A percentile compares a stretch with the other conserved stretches of the same genome.
phyloP scores from a whole-genome alignment of 2,888 invertebrate genomes.

The Notodromas monacha region DNA sequence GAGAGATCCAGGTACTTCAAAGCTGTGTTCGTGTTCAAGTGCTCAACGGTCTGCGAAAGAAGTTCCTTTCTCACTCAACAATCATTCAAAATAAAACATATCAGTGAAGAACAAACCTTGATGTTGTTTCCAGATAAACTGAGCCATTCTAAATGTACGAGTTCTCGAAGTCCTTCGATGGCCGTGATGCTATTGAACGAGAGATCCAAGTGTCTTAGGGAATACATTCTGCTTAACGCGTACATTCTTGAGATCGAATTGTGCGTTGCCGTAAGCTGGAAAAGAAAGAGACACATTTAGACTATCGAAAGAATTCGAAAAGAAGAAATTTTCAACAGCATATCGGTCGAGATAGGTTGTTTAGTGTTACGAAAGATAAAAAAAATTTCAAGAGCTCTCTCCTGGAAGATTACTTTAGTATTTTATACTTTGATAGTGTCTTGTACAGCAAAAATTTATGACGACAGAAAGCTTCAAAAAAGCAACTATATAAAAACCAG shows the following conservation, averaged over 20 bases:
- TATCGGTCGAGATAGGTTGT: too few species aligned
- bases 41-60: constrained; percentile 36
- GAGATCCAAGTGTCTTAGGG: constrained; percentile 42
- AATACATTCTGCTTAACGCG: constrained; percentile 42
- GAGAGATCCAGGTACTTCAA: constrained; percentile 56
- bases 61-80: not conserved
- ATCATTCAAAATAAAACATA: constrained; percentile 1
- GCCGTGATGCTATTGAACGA: constrained; percentile 58
- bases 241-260: constrained; percentile 63
- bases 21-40: constrained; percentile 42
- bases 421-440: too few species aligned
- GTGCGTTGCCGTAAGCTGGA: constrained; percentile 45
- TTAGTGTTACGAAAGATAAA: too few species aligned
- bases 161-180: constrained; percentile 58
- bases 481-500: too few species aligned
- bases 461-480: too few species aligned
- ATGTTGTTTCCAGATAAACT: constrained; percentile 64
- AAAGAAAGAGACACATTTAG: too few species aligned
- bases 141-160: constrained; percentile 40
- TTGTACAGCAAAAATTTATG: too few species aligned
- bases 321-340: too few species aligned
- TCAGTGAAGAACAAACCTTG: constrained; percentile 23
- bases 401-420: too few species aligned
- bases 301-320: too few species aligned
- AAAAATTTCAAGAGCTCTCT: too few species aligned